Percentiles rank a stretch among this genome's conserved stretches.
These are phyloP conservation scores for Ormyrus thymus DNA, from an alignment of 2,888 invertebrate genomes.

Conservation along the genomic window DNA sequence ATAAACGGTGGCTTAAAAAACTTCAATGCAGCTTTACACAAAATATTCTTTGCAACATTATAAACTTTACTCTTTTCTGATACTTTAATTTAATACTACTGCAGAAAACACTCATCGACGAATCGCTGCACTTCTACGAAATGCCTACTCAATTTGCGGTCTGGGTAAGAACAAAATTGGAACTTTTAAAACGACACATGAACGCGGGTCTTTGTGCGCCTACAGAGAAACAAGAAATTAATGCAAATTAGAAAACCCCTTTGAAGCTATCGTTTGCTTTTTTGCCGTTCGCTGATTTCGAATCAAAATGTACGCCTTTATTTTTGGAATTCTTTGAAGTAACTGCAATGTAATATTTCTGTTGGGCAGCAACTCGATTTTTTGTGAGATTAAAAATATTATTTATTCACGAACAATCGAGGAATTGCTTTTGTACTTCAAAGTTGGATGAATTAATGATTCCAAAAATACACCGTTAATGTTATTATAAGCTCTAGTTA, in stretches of 20 bases:
- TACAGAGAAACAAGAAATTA: slow-evolving; percentile 32
- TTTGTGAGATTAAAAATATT: neutral
- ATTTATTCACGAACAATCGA: neutral
- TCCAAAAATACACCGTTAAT: neutral
- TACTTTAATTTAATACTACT: slow-evolving; percentile 35
- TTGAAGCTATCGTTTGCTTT: neutral
- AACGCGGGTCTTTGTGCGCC: neutral
- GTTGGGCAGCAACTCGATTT: neutral
- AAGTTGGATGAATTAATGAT: neutral
- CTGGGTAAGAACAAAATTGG: slow-evolving; percentile 13
- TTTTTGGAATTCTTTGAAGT: neutral
- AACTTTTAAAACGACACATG: neutral
- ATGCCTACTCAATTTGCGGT: slow-evolving; percentile 22
- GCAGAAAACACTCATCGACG: slow-evolving; percentile 40
- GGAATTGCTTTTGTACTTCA: neutral
- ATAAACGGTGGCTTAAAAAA: neutral
- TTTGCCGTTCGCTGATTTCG: neutral
- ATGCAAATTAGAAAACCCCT: slow-evolving; percentile 47
- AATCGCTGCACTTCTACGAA: slow-evolving; percentile 34
- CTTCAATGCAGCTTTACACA: slow-evolving; percentile 31
- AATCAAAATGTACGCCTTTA: neutral
- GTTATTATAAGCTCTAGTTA: neutral
- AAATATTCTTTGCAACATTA: slow-evolving; percentile 17
- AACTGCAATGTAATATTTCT: neutral
- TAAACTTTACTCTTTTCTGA: slow-evolving; percentile 24